Evolutionary conservation across 2,888 invertebrate genomes (phyloP).

Genomic region (Nomada goodeniana): DNA sequence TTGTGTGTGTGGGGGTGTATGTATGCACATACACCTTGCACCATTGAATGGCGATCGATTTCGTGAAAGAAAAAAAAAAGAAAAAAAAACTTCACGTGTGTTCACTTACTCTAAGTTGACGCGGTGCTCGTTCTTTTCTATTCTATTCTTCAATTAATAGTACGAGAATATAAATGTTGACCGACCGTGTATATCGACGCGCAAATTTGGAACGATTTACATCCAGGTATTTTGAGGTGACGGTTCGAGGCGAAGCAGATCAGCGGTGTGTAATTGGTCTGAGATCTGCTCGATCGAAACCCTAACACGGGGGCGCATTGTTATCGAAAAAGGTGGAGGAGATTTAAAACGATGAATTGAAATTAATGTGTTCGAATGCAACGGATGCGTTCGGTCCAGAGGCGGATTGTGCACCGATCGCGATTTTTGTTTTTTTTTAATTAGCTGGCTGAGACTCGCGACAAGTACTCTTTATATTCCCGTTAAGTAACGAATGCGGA

Average conservation of each 20-base stretch:
- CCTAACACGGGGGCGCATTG: constrained; percentile 4
- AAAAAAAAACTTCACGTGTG: too few species aligned
- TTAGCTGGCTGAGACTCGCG: constrained; percentile 25
- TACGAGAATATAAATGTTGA: background rate
- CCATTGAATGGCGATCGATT: too few species aligned
- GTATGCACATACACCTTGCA: too few species aligned
- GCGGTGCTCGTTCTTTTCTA: constrained; percentile 1
- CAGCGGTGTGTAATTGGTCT: constrained; percentile 27
- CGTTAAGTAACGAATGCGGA: constrained; percentile 32
- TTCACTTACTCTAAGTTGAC: constrained; percentile 4
- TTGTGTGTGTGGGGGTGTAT: too few species aligned
- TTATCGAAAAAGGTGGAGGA: constrained; percentile 19
- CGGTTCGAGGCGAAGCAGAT: constrained; percentile 17
- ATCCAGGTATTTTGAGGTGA: constrained; percentile 10
- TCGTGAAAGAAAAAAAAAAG: too few species aligned
- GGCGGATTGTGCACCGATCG: constrained; percentile 53
- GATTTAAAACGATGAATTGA: constrained; percentile 6
- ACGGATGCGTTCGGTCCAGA: constrained; percentile 55
- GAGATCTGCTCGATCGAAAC: constrained; percentile 29
- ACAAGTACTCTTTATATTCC: constrained; percentile 46
- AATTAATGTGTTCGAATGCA: constrained; percentile 32
- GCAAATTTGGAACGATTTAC: background rate
- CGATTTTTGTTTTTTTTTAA: constrained; percentile 24
- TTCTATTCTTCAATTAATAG: constrained; percentile 1
- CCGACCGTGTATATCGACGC: constrained; percentile 15